A percentile compares a stretch with the other conserved stretches of the same genome.
Evolutionary conservation across 2,797 vertebrate species (phyloP).

Genomic region (Percopsis omiscomaycus): DNA sequence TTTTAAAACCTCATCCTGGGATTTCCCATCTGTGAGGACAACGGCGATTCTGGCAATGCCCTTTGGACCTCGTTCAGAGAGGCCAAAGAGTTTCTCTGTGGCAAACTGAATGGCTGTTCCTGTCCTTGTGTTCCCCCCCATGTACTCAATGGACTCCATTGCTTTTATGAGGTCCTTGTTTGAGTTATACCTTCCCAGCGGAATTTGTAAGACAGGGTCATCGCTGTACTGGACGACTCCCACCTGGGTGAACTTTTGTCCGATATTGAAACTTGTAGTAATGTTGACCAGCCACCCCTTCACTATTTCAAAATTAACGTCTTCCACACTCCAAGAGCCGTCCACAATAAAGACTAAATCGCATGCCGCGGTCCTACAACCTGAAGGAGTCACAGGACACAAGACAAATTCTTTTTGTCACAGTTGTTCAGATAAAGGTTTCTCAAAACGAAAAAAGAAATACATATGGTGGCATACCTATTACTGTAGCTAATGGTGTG

Average conservation of each 20-base stretch:
- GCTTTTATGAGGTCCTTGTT: constrained; percentile 82
- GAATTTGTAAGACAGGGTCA: constrained; percentile 90
- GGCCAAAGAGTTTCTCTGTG: constrained; percentile 88
- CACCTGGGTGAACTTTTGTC: constrained; percentile 94
- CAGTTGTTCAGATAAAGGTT: not conserved
- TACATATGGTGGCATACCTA: not conserved
- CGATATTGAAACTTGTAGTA: constrained; percentile 93
- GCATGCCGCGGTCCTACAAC: constrained; percentile 92
- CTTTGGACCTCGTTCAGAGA: constrained; percentile 83
- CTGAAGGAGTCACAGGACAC: constrained; percentile 69
- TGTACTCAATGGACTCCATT: constrained; percentile 89
- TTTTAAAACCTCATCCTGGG: constrained; percentile 92
- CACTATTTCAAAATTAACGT: constrained; percentile 96
- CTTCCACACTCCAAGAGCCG: constrained; percentile 95
- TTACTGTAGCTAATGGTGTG: not conserved
- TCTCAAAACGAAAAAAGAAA: not conserved
- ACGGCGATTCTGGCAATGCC: constrained; percentile 91
- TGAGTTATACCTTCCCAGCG: constrained; percentile 84
- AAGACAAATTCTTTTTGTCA: constrained; percentile 16
- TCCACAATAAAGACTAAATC: constrained; percentile 97
- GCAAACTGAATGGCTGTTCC: constrained; percentile 94
- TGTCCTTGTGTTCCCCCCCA: constrained; percentile 94
- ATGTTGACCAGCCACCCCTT: constrained; percentile 97
- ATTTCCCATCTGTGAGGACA: constrained; percentile 96
- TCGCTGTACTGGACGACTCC: constrained; percentile 98